These are phyloP conservation scores for Trichogramma dendrolimi DNA, from an alignment of 2,888 invertebrate species.

Conservation along the genomic window DNA sequence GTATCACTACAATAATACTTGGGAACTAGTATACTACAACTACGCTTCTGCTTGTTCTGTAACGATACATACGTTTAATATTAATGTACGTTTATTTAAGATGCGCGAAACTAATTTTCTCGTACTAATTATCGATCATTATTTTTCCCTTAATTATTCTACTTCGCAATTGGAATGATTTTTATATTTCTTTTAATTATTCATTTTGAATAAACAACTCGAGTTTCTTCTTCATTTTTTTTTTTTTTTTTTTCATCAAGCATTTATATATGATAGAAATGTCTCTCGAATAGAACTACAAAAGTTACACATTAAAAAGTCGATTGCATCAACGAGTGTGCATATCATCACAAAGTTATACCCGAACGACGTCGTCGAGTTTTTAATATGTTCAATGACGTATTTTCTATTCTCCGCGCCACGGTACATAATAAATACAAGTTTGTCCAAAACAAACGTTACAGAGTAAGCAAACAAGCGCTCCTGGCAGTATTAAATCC, in stretches of 20 bases:
- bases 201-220: too few relatives aligned
- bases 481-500: too few relatives aligned
- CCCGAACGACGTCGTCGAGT: too few relatives aligned
- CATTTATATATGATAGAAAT: background rate
- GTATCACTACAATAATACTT: conserved; percentile 47
- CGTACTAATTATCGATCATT: conserved; percentile 4
- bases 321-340: too few relatives aligned
- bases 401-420: too few relatives aligned
- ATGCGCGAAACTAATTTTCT: conserved; percentile 7
- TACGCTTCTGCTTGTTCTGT: conserved; percentile 36
- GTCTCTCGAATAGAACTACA: too few relatives aligned
- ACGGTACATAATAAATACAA: too few relatives aligned
- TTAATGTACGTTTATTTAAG: background rate
- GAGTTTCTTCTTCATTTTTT: background rate
- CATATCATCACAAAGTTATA: too few relatives aligned
- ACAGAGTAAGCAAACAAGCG: too few relatives aligned
- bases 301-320: too few relatives aligned
- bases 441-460: too few relatives aligned
- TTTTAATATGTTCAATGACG: too few relatives aligned
- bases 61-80: conserved; percentile 13
- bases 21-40: conserved; percentile 45
- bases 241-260: background rate
- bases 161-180: conserved; percentile 27
- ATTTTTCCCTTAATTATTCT: conserved; percentile 12
- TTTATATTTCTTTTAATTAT: conserved; percentile 2